Conservation (phyloP, 2,797 vertebrate genomes). For the Muscicapa striata region DNA sequence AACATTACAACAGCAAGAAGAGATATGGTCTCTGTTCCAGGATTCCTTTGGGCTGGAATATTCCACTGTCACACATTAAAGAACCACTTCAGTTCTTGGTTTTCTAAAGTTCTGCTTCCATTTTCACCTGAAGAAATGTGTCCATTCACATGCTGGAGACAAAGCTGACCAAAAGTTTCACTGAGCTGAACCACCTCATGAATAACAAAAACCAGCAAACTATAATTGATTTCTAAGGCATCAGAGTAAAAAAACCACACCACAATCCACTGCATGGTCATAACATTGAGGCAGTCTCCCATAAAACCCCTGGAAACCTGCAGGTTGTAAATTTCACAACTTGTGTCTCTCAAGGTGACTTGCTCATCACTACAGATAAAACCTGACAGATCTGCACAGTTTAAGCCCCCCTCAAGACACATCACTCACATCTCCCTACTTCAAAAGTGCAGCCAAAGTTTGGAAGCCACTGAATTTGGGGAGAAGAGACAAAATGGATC, state of each 20-base stretch:
- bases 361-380: not conserved
- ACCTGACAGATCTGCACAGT: not conserved
- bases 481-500: not conserved
- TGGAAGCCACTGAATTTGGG: not conserved
- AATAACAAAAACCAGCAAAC: not conserved
- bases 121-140: not conserved
- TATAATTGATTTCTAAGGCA: not conserved
- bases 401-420: not conserved
- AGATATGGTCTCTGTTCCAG: not conserved
- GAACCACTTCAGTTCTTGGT: accelerated
- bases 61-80: not conserved
- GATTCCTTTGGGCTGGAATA: not conserved
- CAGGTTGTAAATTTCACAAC: not conserved
- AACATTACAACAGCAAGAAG: not conserved
- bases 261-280: not conserved
- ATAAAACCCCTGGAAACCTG: not conserved
- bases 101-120: not conserved
- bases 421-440: not conserved
- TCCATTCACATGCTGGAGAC: not conserved
- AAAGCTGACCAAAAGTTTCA: not conserved
- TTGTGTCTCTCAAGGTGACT: not conserved
- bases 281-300: not conserved
- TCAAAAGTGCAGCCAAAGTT: not conserved
- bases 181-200: not conserved
- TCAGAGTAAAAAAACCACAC: not conserved